A percentile compares a stretch with the other conserved stretches of the same genome.
Evolutionary conservation across 2,113 vertebrate genomes (phyloP).

Genomic region (Cinclus cinclus): DNA sequence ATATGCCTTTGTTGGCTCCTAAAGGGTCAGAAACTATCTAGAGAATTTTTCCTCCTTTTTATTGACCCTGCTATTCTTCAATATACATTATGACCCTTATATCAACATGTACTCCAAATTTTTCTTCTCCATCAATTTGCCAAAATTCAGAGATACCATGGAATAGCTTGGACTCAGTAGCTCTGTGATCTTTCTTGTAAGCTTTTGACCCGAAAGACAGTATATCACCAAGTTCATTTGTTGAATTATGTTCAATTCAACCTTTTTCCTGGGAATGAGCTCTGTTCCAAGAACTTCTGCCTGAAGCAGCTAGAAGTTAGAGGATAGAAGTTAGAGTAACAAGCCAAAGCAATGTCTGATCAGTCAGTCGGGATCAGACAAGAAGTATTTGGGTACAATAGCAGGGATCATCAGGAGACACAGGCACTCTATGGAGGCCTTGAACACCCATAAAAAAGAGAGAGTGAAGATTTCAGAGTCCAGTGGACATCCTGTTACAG

Average conservation of each 20-base stretch:
- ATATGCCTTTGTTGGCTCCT: not conserved
- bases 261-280: not conserved
- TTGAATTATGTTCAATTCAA: not conserved
- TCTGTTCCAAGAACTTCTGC: not conserved
- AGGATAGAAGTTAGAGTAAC: not conserved
- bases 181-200: not conserved
- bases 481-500: rapidly evolving
- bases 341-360: not conserved
- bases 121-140: not conserved
- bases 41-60: not conserved
- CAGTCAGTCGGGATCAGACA: not conserved
- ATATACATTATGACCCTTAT: not conserved
- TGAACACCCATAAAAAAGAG: not conserved
- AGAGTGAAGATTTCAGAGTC: not conserved
- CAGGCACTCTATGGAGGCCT: not conserved
- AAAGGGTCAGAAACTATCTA: not conserved
- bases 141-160: not conserved
- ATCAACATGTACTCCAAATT: not conserved
- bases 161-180: not conserved
- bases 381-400: not conserved
- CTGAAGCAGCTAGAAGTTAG: not conserved
- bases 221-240: not conserved
- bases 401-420: not conserved
- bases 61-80: not conserved
- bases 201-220: not conserved